Conservation (phyloP, 2,888 invertebrate species). For the Helobdella robusta region DNA sequence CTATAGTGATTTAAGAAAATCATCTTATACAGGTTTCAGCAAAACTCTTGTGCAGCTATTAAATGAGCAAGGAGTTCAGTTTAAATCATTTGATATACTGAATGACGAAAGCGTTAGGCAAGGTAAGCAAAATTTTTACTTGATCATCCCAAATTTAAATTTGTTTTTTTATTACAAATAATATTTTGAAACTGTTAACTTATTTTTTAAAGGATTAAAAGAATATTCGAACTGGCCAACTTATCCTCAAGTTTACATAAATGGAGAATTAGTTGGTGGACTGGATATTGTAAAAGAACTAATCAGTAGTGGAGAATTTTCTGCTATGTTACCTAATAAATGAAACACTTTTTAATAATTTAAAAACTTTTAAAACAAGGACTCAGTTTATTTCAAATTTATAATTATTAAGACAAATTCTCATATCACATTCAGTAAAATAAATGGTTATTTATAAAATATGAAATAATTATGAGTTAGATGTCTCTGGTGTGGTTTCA, state of each 20-base stretch:
- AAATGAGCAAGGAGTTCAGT: conserved; percentile 53
- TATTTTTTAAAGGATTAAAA: conserved; percentile 43
- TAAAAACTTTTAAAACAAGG: too few relatives aligned
- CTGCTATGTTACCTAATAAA: conserved; percentile 34
- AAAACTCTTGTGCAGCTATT: conserved; percentile 69
- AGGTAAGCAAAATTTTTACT: conserved; percentile 38
- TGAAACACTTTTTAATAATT: too few relatives aligned
- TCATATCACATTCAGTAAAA: too few relatives aligned
- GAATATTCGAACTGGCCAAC: conserved; percentile 54
- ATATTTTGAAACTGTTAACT: not conserved
- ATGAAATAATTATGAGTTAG: too few relatives aligned
- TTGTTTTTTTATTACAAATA: too few relatives aligned
- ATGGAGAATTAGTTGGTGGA: conserved; percentile 55
- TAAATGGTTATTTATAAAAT: too few relatives aligned
- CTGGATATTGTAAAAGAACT: conserved; percentile 49
- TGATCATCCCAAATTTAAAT: not conserved
- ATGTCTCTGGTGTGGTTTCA: too few relatives aligned
- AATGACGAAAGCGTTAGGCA: conserved; percentile 52
- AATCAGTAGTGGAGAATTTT: conserved; percentile 42
- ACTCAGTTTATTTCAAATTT: too few relatives aligned
- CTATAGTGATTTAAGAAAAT: conserved; percentile 57
- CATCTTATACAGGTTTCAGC: conserved; percentile 55
- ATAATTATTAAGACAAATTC: too few relatives aligned
- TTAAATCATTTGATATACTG: conserved; percentile 53
- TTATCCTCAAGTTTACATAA: conserved; percentile 55